Evolutionary conservation across 2,113 vertebrate species (phyloP).

Genomic region (Phrynocephalus versicolor): DNA sequence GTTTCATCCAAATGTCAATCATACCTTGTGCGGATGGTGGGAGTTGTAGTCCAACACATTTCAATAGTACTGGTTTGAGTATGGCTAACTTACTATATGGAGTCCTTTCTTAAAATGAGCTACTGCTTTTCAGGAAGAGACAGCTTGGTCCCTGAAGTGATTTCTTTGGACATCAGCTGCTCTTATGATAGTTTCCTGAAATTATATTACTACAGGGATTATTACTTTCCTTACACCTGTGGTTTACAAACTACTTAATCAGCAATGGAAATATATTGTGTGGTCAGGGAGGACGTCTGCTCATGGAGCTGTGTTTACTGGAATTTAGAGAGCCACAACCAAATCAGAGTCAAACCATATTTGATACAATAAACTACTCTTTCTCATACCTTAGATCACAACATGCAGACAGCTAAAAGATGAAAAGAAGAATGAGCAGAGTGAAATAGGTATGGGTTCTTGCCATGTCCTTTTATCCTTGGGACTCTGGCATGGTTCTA

Average conservation of each 20-base stretch:
- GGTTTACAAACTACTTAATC: neutral
- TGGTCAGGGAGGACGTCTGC: constrained; percentile 7
- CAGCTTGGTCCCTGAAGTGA: constrained; percentile 18
- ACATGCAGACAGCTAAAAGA: neutral
- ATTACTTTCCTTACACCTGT: neutral
- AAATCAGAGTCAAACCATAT: neutral
- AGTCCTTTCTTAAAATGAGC: constrained; percentile 17
- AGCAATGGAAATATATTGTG: constrained; percentile 18
- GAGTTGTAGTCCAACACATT: neutral
- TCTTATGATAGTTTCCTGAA: neutral
- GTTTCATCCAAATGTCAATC: neutral
- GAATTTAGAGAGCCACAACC: constrained; percentile 10
- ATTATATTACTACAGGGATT: neutral
- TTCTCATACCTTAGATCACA: fast-evolving
- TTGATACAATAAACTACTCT: neutral
- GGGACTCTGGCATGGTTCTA: neutral
- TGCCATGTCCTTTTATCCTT: neutral
- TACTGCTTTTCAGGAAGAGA: neutral
- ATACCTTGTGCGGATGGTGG: neutral
- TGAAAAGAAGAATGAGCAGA: neutral
- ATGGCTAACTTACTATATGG: neutral
- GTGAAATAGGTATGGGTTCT: neutral
- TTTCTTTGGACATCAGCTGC: neutral
- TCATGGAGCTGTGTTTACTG: neutral
- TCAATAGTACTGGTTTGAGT: neutral